These are phyloP conservation scores for Zoanthus gigantus DNA, from an alignment of 92 coral and sea anemone genomes.

Conservation along the genomic window DNA sequence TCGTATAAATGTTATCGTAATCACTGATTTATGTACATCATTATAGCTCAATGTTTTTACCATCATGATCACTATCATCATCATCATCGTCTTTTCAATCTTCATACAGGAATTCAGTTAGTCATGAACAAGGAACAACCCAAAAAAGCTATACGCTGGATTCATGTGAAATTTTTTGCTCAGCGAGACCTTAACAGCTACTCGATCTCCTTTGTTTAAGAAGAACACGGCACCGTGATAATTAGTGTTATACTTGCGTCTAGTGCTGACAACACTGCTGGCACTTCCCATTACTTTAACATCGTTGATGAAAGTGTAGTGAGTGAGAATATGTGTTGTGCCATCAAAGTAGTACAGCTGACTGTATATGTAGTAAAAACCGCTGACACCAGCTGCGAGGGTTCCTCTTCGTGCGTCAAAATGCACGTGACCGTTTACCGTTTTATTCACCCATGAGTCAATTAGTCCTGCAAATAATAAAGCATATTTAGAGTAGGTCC, in stretches of 20 bases:
- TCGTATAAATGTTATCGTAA: no score
- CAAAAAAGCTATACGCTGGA: constrained; percentile 56
- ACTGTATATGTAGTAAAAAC: constrained; percentile 90
- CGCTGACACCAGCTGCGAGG: constrained; percentile 77
- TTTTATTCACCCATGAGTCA: constrained; percentile 74
- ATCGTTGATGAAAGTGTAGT: constrained; percentile 73
- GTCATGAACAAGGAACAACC: constrained; percentile 56
- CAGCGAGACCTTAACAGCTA: constrained; percentile 47
- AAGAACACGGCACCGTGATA: constrained; percentile 57
- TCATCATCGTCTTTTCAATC: neutral
- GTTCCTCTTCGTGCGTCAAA: constrained; percentile 80
- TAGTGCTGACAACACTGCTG: constrained; percentile 50
- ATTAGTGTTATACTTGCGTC: constrained; percentile 49
- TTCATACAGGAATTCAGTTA: neutral
- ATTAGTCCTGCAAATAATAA: constrained; percentile 64
- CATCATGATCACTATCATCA: neutral
- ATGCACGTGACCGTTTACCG: constrained; percentile 70
- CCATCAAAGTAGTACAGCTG: constrained; percentile 96
- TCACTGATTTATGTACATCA: no score
- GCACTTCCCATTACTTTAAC: constrained; percentile 38
- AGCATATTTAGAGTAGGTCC: neutral
- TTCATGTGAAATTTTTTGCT: constrained; percentile 35
- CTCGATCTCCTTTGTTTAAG: constrained; percentile 52
- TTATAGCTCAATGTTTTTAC: neutral
- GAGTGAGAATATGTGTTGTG: constrained; percentile 65